phyloP scores from a whole-genome alignment of 2,113 vertebrate species.

The Mesembrinibis cayennensis region DNA sequence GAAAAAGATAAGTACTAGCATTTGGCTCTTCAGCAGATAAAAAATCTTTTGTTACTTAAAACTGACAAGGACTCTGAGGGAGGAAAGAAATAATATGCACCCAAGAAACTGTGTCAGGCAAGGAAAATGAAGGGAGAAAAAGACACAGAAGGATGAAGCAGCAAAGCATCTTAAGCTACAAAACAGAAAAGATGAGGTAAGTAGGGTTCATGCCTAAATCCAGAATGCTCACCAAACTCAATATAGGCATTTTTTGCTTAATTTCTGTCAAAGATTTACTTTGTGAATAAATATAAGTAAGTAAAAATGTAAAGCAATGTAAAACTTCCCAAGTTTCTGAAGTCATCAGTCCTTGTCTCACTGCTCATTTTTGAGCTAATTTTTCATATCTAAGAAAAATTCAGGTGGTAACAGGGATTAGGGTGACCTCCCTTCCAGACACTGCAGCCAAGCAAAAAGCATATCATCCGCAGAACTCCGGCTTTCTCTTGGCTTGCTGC shows the following conservation, averaged over 20 bases:
- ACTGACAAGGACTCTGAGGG: neutral
- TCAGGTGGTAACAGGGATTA: neutral
- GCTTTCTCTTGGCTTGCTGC: neutral
- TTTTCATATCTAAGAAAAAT: constrained; percentile 2
- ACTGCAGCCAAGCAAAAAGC: neutral
- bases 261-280: neutral
- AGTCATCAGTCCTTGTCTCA: neutral
- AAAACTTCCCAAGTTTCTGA: neutral
- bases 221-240: neutral
- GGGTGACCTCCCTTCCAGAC: neutral
- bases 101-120: neutral
- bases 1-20: neutral
- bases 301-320: neutral
- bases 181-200: neutral
- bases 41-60: constrained; percentile 8
- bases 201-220: neutral
- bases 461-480: neutral
- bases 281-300: neutral
- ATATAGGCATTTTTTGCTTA: neutral
- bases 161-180: neutral
- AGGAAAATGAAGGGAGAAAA: neutral
- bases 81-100: neutral
- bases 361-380: neutral
- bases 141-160: neutral
- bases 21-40: neutral